Evolutionary conservation across 2,888 invertebrate genomes (phyloP).

Genomic region (Erannis defoliaria): DNA sequence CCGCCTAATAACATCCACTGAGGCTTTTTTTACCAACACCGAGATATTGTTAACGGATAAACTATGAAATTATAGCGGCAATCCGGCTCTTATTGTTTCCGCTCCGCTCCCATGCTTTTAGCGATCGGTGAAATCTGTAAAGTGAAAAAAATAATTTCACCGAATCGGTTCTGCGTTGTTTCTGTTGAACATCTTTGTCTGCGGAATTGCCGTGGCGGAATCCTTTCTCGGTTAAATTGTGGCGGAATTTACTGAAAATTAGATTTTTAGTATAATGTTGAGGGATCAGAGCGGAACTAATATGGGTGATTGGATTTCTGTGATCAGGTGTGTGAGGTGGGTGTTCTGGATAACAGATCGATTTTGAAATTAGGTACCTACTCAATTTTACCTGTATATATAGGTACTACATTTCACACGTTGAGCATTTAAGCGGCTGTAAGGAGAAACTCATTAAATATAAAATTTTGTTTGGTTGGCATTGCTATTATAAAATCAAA

Average conservation of each 20-base stretch:
- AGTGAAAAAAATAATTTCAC: constrained; percentile 71
- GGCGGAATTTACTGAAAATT: constrained; percentile 69
- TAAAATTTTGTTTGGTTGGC: too few relatives aligned
- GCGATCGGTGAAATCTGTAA: constrained; percentile 68
- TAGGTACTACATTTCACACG: not conserved
- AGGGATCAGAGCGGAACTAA: constrained; percentile 65
- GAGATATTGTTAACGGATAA: constrained; percentile 78
- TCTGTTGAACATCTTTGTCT: constrained; percentile 82
- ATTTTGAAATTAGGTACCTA: not conserved
- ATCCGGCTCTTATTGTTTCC: constrained; percentile 72
- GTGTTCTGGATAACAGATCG: constrained; percentile 6
- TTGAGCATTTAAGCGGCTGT: not conserved
- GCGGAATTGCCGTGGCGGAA: constrained; percentile 68
- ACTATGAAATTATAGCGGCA: constrained; percentile 79
- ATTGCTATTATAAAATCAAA: too few relatives aligned
- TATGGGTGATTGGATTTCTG: constrained; percentile 63
- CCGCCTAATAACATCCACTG: constrained; percentile 77
- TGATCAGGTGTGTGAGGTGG: constrained; percentile 48
- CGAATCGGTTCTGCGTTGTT: constrained; percentile 81
- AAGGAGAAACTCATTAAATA: too few relatives aligned
- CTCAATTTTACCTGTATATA: not conserved
- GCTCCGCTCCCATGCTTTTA: constrained; percentile 68
- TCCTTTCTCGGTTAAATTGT: constrained; percentile 63
- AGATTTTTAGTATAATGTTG: constrained; percentile 68
- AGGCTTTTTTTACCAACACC: constrained; percentile 71